phyloP scores from a whole-genome alignment of 2,113 vertebrate genomes.

The Hippoglossus stenolepis region DNA sequence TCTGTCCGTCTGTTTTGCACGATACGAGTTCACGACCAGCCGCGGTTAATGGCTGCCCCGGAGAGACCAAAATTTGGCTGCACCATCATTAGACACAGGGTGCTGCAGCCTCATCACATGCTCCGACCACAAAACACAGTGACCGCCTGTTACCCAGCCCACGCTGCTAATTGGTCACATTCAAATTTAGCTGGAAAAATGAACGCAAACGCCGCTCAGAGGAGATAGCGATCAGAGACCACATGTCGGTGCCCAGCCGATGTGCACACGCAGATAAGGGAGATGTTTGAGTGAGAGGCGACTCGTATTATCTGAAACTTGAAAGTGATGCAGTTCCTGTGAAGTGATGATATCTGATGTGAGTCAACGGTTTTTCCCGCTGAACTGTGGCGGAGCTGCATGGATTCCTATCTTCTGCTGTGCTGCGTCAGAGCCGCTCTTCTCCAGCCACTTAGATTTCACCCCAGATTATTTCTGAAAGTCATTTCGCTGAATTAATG shows the following conservation, averaged over 20 bases:
- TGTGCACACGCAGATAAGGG: constrained; percentile 14
- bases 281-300: constrained; percentile 27
- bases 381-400: constrained; percentile 2
- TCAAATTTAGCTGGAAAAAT: not conserved
- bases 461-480: constrained; percentile 17
- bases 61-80: constrained; percentile 17
- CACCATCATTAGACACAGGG: constrained; percentile 25
- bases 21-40: constrained; percentile 61
- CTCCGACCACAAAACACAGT: constrained; percentile 43
- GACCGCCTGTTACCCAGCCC: constrained; percentile 24
- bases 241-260: constrained; percentile 23
- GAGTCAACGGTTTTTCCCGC: constrained; percentile 23
- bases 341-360: constrained; percentile 28
- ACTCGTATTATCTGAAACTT: constrained; percentile 32
- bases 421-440: not conserved
- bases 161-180: constrained; percentile 24
- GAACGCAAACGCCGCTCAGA: not conserved
- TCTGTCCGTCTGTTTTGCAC: constrained; percentile 20
- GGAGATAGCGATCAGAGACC: not conserved
- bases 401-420: not conserved
- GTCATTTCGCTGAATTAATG: constrained; percentile 20
- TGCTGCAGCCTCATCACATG: constrained; percentile 61
- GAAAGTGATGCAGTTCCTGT: not conserved
- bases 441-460: constrained; percentile 3
- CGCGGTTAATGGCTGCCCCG: not conserved